Evolutionary conservation across 2,888 invertebrate species (phyloP).

Genomic region (Eristalis arbustorum): DNA sequence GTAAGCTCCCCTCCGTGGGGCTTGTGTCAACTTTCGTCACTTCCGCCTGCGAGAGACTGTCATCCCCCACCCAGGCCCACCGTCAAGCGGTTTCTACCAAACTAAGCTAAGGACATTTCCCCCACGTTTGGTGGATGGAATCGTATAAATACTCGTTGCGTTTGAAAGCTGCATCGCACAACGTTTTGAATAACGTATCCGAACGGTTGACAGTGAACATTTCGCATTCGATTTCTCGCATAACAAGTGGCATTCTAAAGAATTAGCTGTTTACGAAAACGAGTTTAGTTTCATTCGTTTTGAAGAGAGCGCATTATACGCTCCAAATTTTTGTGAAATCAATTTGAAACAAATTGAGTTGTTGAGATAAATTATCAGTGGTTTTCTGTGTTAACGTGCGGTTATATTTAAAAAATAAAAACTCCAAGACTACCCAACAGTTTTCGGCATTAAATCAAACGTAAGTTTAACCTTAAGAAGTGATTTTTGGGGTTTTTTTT

Average conservation of each 20-base stretch:
- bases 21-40: slow-evolving; percentile 41
- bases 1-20: slow-evolving; percentile 32
- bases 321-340: neutral
- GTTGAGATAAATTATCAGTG: neutral
- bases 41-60: slow-evolving; percentile 43
- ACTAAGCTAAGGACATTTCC: slow-evolving; percentile 30
- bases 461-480: neutral
- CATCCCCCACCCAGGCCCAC: neutral
- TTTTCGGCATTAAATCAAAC: neutral
- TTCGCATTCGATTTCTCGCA: neutral
- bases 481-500: neutral
- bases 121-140: slow-evolving; percentile 24
- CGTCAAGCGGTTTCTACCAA: slow-evolving; percentile 23
- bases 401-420: neutral
- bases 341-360: too few species aligned
- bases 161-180: slow-evolving; percentile 69
- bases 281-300: too few species aligned
- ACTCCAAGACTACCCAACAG: neutral
- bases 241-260: slow-evolving; percentile 52
- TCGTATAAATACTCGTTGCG: slow-evolving; percentile 66
- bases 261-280: neutral
- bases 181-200: slow-evolving; percentile 68
- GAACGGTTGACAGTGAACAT: slow-evolving; percentile 56
- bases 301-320: neutral
- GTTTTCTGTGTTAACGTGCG: neutral